A percentile compares a stretch with the other conserved stretches of the same genome.
Conservation (phyloP, 2,797 vertebrate species). For the Pygocentrus nattereri region DNA sequence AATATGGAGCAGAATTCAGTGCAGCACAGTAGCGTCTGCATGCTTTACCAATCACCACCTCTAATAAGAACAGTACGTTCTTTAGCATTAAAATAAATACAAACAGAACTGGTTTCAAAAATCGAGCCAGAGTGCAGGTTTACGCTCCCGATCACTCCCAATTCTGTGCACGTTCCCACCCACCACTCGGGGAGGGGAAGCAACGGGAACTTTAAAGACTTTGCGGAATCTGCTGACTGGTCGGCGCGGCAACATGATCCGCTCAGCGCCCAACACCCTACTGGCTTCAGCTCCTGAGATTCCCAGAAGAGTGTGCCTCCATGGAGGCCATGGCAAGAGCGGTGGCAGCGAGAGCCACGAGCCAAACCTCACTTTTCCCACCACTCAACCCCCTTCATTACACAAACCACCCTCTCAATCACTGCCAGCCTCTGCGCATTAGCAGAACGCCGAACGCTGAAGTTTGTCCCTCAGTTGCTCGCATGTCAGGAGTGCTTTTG, state of each 20-base stretch:
- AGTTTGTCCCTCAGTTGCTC: not conserved
- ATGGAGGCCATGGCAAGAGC: constrained; percentile 34
- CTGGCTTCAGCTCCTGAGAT: constrained; percentile 51
- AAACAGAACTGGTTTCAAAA: not conserved
- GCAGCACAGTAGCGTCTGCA: constrained; percentile 12
- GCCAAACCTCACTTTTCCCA: constrained; percentile 59
- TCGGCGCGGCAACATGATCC: constrained; percentile 68
- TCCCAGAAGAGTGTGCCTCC: constrained; percentile 53
- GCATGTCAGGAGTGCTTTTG: not conserved
- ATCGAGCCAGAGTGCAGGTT: not conserved
- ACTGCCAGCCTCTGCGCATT: constrained; percentile 20
- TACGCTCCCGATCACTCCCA: constrained; percentile 1
- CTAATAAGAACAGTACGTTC: not conserved
- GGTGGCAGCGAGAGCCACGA: constrained; percentile 43
- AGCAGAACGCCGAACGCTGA: constrained; percentile 18
- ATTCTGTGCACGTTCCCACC: constrained; percentile 5
- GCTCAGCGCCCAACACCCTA: constrained; percentile 55
- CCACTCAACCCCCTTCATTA: constrained; percentile 42
- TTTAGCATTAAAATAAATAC: not conserved
- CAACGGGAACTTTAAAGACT: constrained; percentile 58
- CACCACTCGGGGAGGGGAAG: constrained; percentile 50
- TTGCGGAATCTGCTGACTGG: constrained; percentile 78
- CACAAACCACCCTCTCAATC: constrained; percentile 37
- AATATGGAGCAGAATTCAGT: not conserved
- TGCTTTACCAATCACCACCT: not conserved